Evolutionary conservation across 2,888 invertebrate species (phyloP).

Genomic region (Troilus luridus): DNA sequence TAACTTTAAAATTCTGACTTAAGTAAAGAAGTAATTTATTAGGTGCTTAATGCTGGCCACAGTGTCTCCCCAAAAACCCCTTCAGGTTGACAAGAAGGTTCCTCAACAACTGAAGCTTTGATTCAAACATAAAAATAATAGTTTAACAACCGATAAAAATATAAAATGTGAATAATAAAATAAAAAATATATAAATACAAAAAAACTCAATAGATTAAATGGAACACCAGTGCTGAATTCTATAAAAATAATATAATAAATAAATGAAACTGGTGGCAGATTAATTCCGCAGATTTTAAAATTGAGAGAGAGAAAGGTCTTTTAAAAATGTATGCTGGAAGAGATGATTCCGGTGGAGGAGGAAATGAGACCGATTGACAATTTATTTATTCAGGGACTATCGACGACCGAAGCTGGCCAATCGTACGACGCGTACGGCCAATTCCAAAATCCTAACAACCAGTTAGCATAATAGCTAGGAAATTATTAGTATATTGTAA

Average conservation of each 20-base stretch:
- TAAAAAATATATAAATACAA: too few species aligned
- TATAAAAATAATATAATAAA: neutral
- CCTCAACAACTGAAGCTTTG: too few species aligned
- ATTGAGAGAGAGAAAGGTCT: neutral
- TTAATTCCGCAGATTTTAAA: neutral
- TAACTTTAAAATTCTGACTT: too few species aligned
- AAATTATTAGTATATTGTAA: neutral
- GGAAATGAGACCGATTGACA: slow-evolving; percentile 4
- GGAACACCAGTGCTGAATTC: neutral
- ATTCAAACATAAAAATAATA: too few species aligned
- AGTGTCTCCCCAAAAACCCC: too few species aligned
- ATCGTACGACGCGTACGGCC: neutral
- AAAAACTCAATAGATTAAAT: neutral
- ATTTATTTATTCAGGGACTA: neutral
- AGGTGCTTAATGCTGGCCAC: too few species aligned
- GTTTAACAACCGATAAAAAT: too few species aligned
- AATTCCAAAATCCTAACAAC: neutral
- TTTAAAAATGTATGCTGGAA: neutral
- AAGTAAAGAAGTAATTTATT: too few species aligned
- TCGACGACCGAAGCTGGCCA: neutral
- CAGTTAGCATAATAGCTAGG: neutral
- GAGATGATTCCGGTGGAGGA: neutral
- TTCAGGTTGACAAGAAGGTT: too few species aligned
- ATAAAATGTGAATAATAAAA: too few species aligned
- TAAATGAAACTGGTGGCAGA: neutral